Conservation (phyloP, 2,888 invertebrate species). For the Epirrhoe alternata region DNA sequence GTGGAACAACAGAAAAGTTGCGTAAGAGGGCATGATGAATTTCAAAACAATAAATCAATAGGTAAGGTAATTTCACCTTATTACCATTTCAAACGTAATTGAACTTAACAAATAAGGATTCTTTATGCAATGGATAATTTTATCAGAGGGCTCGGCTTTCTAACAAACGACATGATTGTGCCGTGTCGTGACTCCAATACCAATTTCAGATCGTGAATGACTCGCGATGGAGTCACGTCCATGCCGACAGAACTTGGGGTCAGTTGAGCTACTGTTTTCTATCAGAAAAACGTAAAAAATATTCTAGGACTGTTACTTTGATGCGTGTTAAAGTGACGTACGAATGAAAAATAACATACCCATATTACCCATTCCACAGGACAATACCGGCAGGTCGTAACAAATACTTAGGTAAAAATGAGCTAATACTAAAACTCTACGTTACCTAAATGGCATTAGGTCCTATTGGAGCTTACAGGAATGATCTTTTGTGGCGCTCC, state of each 20-base stretch:
- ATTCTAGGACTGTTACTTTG: background rate
- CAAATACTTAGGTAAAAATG: too few species aligned
- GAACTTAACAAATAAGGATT: conserved; percentile 48
- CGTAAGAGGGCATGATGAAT: too few species aligned
- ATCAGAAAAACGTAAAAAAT: background rate
- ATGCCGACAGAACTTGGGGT: background rate
- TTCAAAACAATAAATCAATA: conserved; percentile 6
- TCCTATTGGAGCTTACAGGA: too few species aligned
- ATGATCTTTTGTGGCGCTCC: too few species aligned
- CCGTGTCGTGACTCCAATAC: conserved; percentile 50
- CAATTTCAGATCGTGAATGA: conserved; percentile 31
- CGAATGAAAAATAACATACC: too few species aligned
- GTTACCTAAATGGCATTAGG: too few species aligned
- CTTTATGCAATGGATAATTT: conserved; percentile 66
- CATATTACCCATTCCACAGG: too few species aligned
- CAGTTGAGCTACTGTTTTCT: background rate
- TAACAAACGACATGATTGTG: conserved; percentile 59
- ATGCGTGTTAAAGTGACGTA: background rate
- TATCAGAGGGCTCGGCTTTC: conserved; percentile 66
- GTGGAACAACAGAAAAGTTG: too few species aligned
- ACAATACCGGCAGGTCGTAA: too few species aligned
- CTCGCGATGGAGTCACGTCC: conserved; percentile 38
- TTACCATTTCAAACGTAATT: conserved; percentile 26
- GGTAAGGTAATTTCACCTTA: conserved; percentile 2
- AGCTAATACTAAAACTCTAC: too few species aligned